Base-by-base conservation (phyloP, 2,888 invertebrate genomes). In the Timema cristinae region DNA sequence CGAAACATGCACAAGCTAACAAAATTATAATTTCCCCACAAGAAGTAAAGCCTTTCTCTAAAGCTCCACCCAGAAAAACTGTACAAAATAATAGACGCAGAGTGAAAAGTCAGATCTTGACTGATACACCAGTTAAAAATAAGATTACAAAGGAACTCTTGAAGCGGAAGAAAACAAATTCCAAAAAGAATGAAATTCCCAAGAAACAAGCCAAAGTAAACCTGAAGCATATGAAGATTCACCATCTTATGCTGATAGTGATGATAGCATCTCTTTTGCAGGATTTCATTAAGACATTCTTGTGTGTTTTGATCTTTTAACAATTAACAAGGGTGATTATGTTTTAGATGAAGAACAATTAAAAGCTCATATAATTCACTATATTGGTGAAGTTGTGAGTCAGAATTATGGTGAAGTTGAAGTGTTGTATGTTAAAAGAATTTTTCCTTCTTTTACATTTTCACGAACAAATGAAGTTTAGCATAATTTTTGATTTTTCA, bases 221-320 rank as follows among this genome's bases (percentile, higher is more conserved):
- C 7, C 61, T 61, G 5, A 61, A 61, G 47, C 6, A 11, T 11
- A 47, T 61, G 61, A 47, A 15, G 61, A 61, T 61, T 61, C 61
- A 16, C 61, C 15, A 15, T 61, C 16, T 5, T 61, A 61, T 61
- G 11, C 11, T 8, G 61, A 61, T 47, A 15, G 61, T 61, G 61
- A 61, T 47, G 61, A 61, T 16, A 61, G 61, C 47, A 61, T 61
- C 9, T 47, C 61, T 8, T 61, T 61, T 16, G 16, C 61, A 11
- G 32, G 47, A 47, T 7, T 16, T 61, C 8, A 61, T 47, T 7
- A 15, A 47, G 61, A 61, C 16, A 16, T 47, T 9, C 61, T 61
- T 5, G 32, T 47, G 8, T 16, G 47, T 47, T 9, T 61, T 61
- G 6, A 8, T 61, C 47, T 15, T 7, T 5, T 10, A 47, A 5